phyloP scores from a whole-genome alignment of 2,113 vertebrate species.

The Rhinolophus ferrumequinum region DNA sequence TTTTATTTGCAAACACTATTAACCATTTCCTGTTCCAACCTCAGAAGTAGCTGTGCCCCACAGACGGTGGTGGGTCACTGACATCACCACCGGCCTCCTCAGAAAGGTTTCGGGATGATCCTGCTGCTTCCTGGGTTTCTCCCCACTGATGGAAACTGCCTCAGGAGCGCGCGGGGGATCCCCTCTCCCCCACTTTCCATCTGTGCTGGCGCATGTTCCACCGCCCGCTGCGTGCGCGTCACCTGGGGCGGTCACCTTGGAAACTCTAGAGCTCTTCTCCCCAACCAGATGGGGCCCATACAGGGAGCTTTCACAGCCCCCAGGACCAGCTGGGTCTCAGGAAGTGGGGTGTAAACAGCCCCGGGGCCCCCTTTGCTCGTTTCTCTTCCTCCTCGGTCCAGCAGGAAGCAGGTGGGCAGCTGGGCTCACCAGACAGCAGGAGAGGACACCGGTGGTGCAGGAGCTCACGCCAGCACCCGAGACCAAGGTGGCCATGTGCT shows the following conservation, averaged over 20 bases:
- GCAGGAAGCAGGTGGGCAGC: too few species aligned
- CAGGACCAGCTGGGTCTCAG: not conserved
- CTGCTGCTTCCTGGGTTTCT: conserved; percentile 6
- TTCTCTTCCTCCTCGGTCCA: not conserved
- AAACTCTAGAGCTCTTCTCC: not conserved
- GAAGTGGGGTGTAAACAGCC: not conserved
- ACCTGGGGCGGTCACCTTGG: not conserved
- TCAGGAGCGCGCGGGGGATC: not conserved
- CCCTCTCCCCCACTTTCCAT: not conserved
- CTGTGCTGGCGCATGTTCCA: not conserved
- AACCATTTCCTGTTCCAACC: conserved; percentile 82
- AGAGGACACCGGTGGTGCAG: too few species aligned
- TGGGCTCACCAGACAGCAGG: too few species aligned
- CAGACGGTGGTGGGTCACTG: not conserved
- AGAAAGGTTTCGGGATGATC: not conserved
- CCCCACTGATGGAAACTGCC: not conserved
- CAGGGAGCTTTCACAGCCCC: too few species aligned
- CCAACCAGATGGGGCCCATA: not conserved
- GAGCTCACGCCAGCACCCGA: too few species aligned
- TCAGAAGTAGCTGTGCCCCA: not conserved
- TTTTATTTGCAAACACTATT: conserved; percentile 83
- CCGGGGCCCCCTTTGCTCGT: not conserved
- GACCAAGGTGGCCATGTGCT: too few species aligned
- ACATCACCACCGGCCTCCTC: not conserved
- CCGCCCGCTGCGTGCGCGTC: not conserved